Evolutionary conservation across 2,113 vertebrate species (phyloP).

Genomic region (Malaclemys terrapin): DNA sequence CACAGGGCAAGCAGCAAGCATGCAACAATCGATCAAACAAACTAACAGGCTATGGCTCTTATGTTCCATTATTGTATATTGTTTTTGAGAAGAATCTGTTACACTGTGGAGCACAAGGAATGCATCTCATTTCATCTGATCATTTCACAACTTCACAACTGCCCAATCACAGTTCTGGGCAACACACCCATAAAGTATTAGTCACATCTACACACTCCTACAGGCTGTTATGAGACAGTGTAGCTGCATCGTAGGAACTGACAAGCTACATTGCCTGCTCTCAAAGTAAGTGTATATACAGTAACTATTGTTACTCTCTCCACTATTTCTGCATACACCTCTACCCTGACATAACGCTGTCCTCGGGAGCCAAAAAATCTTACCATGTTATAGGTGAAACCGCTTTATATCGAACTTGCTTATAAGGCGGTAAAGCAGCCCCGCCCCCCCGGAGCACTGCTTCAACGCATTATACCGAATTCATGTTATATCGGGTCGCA

Average conservation of each 20-base stretch:
- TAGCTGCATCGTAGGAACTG: neutral
- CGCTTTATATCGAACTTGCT: too few relatives aligned
- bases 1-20: neutral
- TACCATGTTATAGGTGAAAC: too few relatives aligned
- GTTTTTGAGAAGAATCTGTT: neutral
- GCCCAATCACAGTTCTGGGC: neutral
- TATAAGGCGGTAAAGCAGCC: too few relatives aligned
- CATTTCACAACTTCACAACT: neutral
- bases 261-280: neutral
- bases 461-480: too few relatives aligned
- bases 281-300: neutral
- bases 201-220: neutral
- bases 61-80: neutral
- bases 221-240: neutral
- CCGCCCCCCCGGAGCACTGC: too few relatives aligned
- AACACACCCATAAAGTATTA: neutral
- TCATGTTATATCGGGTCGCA: too few relatives aligned
- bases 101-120: neutral
- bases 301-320: neutral
- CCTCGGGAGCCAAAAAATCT: too few relatives aligned
- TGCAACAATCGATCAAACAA: neutral
- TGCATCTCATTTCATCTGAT: neutral
- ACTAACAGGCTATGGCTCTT: neutral
- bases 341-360: too few relatives aligned
- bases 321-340: neutral